Evolutionary conservation across 2,888 invertebrate genomes (phyloP).

Genomic region (Deilephila elpenor): DNA sequence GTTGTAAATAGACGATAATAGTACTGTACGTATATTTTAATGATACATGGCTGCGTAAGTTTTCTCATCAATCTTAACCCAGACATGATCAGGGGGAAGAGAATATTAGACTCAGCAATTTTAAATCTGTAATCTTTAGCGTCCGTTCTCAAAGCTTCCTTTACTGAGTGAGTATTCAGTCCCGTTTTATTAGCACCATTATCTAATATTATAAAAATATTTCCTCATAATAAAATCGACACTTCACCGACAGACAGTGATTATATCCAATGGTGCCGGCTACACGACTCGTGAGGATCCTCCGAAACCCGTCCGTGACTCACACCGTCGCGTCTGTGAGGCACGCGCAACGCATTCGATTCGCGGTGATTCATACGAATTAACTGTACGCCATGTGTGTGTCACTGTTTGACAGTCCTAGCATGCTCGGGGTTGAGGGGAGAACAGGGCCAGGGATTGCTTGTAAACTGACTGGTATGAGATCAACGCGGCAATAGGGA

Average conservation of each 20-base stretch:
- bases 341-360: slow-evolving; percentile 35
- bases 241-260: background rate
- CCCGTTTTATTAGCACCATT: background rate
- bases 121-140: background rate
- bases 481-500: background rate
- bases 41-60: too few relatives aligned
- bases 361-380: slow-evolving; percentile 44
- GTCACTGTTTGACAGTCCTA: background rate
- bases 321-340: slow-evolving; percentile 17
- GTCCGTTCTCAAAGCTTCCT: background rate
- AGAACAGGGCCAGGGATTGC: background rate
- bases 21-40: too few relatives aligned
- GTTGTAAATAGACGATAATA: too few relatives aligned
- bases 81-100: too few relatives aligned
- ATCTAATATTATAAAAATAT: too few relatives aligned
- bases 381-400: slow-evolving; percentile 39
- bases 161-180: too few relatives aligned
- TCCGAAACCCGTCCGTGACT: slow-evolving; percentile 27
- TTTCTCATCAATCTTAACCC: too few relatives aligned
- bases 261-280: background rate
- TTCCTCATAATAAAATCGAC: background rate
- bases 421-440: background rate
- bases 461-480: background rate
- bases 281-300: background rate
- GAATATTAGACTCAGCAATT: background rate